Conservation (phyloP, 2,797 vertebrate species). For the Orestias chungarensis region DNA sequence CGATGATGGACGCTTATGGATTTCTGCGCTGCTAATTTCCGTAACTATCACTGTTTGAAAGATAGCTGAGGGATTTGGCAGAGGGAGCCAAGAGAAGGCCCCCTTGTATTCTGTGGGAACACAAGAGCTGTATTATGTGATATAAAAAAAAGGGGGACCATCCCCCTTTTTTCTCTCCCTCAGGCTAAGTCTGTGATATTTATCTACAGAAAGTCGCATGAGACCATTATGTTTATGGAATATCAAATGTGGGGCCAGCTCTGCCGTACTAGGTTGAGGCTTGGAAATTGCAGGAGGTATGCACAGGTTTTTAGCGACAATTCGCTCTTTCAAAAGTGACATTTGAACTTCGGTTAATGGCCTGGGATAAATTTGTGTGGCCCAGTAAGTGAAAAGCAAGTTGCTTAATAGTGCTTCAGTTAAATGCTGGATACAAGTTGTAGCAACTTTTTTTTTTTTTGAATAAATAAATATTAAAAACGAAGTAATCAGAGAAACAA, state of each 20-base stretch:
- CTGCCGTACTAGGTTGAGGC: constrained; percentile 55
- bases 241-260: constrained; percentile 69
- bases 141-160: constrained; percentile 79
- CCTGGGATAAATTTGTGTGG: constrained; percentile 57
- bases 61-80: constrained; percentile 90
- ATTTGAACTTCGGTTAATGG: constrained; percentile 66
- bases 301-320: constrained; percentile 62
- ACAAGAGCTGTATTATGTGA: constrained; percentile 94
- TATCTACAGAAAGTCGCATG: constrained; percentile 76
- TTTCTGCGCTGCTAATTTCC: constrained; percentile 98
- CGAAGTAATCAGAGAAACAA: constrained; percentile 15
- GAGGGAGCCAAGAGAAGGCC: constrained; percentile 82
- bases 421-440: constrained; percentile 22
- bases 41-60: constrained; percentile 98
- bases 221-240: constrained; percentile 79
- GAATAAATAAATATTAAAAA: constrained; percentile 32
- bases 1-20: constrained; percentile 93
- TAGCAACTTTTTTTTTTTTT: constrained; percentile 9
- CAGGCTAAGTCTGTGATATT: constrained; percentile 74
- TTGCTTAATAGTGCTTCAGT: constrained; percentile 43
- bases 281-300: constrained; percentile 64
- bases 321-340: constrained; percentile 62
- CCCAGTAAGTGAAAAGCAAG: constrained; percentile 28
- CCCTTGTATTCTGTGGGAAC: constrained; percentile 81
- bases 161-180: constrained; percentile 72